A percentile compares a stretch with the other conserved stretches of the same genome.
phyloP scores from a whole-genome alignment of 2,113 vertebrate genomes.

The Corythoichthys intestinalis region DNA sequence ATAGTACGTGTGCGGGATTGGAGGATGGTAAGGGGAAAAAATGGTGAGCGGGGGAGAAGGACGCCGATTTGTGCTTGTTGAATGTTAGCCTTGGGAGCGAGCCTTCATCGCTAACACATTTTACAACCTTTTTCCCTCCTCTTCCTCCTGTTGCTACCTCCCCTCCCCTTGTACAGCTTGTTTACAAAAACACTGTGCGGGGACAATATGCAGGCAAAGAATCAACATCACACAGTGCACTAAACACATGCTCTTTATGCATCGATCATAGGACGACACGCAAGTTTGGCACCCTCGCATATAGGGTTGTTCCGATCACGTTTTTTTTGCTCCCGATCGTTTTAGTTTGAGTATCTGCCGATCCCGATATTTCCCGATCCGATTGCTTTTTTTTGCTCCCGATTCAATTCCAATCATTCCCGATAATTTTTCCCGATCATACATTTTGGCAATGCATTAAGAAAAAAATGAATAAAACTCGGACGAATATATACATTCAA shows the following conservation, averaged over 20 bases:
- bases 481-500: too few species aligned
- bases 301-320: too few species aligned
- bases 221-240: conserved; percentile 23
- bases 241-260: conserved; percentile 27
- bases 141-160: conserved; percentile 43
- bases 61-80: conserved; percentile 65
- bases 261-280: conserved; percentile 22
- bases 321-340: too few species aligned
- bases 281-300: conserved; percentile 2
- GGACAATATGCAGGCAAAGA: conserved; percentile 43
- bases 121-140: conserved; percentile 55
- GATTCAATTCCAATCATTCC: too few species aligned
- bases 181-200: conserved; percentile 62
- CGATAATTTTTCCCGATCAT: too few species aligned
- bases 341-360: too few species aligned
- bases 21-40: neutral
- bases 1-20: conserved; percentile 24
- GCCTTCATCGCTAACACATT: conserved; percentile 58
- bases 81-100: conserved; percentile 57
- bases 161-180: conserved; percentile 44
- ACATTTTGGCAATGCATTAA: too few species aligned
- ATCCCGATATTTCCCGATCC: too few species aligned
- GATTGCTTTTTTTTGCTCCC: too few species aligned
- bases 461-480: too few species aligned
- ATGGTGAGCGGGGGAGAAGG: neutral